Conservation (phyloP, 2,113 vertebrate species). For the Gymnarchus niloticus region DNA sequence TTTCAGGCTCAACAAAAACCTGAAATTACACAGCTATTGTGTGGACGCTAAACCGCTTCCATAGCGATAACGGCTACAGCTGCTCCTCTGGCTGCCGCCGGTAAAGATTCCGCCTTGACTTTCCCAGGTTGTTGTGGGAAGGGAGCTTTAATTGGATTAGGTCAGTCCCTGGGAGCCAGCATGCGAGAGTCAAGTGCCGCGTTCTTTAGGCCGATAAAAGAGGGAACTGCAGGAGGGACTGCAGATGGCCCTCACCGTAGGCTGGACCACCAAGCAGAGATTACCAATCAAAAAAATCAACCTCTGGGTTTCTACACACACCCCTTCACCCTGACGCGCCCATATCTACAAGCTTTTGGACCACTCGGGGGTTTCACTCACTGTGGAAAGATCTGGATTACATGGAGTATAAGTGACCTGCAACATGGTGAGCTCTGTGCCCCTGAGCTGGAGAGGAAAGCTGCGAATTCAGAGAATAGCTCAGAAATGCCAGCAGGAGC, state of each 20-base stretch:
- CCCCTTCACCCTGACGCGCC: neutral
- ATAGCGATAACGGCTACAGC: conserved; percentile 69
- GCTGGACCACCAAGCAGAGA: conserved; percentile 25
- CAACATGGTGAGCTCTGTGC: conserved; percentile 62
- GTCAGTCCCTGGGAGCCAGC: conserved; percentile 66
- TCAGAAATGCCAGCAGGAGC: neutral
- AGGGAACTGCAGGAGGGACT: conserved; percentile 53
- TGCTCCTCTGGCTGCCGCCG: conserved; percentile 67
- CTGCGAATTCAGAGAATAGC: neutral
- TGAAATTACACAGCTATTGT: conserved; percentile 99
- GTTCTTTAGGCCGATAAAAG: conserved; percentile 66
- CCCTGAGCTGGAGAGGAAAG: conserved; percentile 54
- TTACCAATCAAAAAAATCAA: neutral
- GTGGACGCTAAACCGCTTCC: conserved; percentile 81
- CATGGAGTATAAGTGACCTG: conserved; percentile 61
- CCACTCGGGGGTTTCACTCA: conserved; percentile 63
- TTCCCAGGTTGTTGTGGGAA: conserved; percentile 80
- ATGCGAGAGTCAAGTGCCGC: conserved; percentile 57
- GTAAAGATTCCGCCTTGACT: conserved; percentile 70
- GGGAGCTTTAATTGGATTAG: conserved; percentile 89
- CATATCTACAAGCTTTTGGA: conserved; percentile 15
- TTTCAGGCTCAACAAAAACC: conserved; percentile 96
- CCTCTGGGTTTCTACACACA: neutral
- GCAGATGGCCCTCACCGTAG: conserved; percentile 44
- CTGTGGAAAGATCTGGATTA: conserved; percentile 65